phyloP scores from a whole-genome alignment of 2,113 vertebrate species.

The Capricornis sumatraensis region DNA sequence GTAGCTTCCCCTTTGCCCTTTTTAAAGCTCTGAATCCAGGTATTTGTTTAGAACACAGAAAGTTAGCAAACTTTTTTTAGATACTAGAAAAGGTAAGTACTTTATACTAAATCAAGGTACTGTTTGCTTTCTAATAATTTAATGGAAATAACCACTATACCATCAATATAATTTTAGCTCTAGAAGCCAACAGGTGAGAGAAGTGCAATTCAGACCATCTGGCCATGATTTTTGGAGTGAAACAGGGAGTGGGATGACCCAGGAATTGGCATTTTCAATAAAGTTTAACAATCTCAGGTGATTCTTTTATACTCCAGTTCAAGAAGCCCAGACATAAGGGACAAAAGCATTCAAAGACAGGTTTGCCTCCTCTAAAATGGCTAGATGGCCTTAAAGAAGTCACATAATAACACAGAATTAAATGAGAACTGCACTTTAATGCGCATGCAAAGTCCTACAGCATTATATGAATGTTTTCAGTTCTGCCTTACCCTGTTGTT shows the following conservation, averaged over 20 bases:
- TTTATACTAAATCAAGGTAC: not conserved
- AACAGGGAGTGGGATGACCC: not conserved
- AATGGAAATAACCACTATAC: not conserved
- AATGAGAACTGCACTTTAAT: not conserved
- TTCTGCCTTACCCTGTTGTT: not conserved
- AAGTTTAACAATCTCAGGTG: not conserved
- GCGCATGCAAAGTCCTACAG: not conserved
- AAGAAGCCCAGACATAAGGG: not conserved
- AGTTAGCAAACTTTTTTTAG: not conserved
- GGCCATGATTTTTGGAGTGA: not conserved
- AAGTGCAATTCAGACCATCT: not conserved
- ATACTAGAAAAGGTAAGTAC: not conserved
- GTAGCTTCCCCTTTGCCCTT: not conserved
- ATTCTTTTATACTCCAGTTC: not conserved
- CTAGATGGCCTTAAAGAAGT: not conserved
- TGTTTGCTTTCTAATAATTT: not conserved
- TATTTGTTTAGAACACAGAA: slow-evolving; percentile 21
- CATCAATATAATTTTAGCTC: not conserved
- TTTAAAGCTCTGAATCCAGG: not conserved
- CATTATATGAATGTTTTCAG: not conserved
- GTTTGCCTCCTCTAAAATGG: not conserved
- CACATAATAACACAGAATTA: not conserved
- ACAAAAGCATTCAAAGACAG: not conserved
- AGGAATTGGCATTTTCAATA: not conserved
- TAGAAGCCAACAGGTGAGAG: not conserved